These are phyloP conservation scores for Lynx canadensis DNA, from an alignment of 2,113 vertebrate genomes.

Conservation along the genomic window DNA sequence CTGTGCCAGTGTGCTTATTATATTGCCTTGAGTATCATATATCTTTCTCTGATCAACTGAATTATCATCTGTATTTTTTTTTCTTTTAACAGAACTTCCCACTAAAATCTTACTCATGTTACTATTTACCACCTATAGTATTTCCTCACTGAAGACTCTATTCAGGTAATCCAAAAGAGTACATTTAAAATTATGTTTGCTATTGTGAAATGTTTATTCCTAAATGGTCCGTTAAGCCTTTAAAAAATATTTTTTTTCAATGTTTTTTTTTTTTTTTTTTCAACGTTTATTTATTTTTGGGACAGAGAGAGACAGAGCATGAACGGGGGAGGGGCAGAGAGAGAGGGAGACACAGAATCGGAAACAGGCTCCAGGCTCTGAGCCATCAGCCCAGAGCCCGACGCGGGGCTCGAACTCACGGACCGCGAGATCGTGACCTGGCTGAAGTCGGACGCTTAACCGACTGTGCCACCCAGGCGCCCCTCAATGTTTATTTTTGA, in stretches of 20 bases:
- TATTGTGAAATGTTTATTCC: constrained; percentile 45
- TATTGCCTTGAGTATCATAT: not conserved
- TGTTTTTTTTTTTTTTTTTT: too few species aligned
- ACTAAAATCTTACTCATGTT: constrained; percentile 95
- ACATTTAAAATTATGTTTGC: constrained; percentile 46
- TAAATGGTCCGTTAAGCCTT: constrained; percentile 1
- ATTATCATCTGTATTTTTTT: constrained; percentile 40
- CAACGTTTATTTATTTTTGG: too few species aligned
- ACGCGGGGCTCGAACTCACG: too few species aligned
- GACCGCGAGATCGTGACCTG: too few species aligned
- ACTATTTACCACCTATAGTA: constrained; percentile 93
- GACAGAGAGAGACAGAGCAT: too few species aligned
- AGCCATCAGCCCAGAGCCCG: too few species aligned
- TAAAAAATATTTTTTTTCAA: not conserved
- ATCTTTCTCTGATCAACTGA: not conserved
- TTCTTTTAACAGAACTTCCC: constrained; percentile 91
- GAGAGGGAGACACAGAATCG: too few species aligned
- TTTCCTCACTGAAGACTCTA: constrained; percentile 89
- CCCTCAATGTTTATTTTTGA: too few species aligned
- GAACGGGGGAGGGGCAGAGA: too few species aligned
- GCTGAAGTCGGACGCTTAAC: too few species aligned
- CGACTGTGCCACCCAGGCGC: too few species aligned
- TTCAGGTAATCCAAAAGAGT: constrained; percentile 89
- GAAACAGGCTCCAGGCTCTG: too few species aligned
- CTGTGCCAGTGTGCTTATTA: not conserved